A percentile compares a stretch with the other conserved stretches of the same genome.
Conservation (phyloP, 2,113 vertebrate genomes). For the Phaetusa simplex region DNA sequence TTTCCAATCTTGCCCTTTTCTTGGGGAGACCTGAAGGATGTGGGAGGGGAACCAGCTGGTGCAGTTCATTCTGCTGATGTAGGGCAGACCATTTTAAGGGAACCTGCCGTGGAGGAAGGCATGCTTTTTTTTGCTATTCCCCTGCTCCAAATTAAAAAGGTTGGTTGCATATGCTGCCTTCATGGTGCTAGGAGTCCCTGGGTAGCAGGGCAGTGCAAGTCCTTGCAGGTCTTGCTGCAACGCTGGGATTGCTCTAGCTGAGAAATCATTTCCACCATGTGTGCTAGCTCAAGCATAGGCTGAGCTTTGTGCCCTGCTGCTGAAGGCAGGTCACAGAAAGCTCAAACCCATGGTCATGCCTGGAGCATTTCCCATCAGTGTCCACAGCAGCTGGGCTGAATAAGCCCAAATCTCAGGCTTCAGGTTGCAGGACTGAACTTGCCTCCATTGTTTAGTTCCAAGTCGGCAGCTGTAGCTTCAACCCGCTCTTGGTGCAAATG, state of each 20-base stretch:
- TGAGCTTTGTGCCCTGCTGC: neutral
- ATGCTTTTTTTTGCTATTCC: neutral
- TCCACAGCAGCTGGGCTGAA: rapidly evolving
- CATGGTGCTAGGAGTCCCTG: neutral
- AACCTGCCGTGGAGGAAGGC: neutral
- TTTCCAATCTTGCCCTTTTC: neutral
- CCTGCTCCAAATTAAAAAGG: neutral
- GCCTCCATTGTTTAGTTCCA: neutral
- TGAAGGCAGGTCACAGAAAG: neutral
- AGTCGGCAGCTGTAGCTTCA: neutral
- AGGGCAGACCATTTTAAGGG: neutral
- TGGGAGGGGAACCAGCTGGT: neutral
- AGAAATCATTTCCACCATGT: neutral
- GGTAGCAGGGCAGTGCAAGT: neutral
- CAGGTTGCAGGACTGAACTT: neutral
- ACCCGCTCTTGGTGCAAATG: neutral
- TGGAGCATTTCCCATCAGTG: neutral
- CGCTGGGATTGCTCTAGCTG: neutral
- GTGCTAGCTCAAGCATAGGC: neutral
- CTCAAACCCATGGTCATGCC: rapidly evolving
- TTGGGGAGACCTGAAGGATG: neutral
- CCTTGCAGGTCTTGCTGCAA: neutral
- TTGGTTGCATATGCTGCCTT: neutral
- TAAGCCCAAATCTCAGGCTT: neutral
- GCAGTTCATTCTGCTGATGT: neutral